These are phyloP conservation scores for Pachycephus smyrnensis DNA, from an alignment of 2,888 invertebrate genomes.

Conservation along the genomic window DNA sequence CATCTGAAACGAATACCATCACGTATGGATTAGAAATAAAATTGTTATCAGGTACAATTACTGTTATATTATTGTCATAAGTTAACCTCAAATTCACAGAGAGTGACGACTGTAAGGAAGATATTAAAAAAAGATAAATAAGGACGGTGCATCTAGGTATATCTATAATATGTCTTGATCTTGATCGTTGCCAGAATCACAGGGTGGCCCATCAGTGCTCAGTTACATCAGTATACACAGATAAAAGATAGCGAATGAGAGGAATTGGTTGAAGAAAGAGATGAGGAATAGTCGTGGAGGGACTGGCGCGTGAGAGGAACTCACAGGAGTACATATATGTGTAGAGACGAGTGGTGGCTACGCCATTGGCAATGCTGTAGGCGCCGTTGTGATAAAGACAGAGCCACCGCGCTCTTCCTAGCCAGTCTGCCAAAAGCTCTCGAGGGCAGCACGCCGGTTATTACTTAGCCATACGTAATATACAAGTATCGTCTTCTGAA, in stretches of 20 bases:
- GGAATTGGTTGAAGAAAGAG: not conserved
- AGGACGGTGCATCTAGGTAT: not conserved
- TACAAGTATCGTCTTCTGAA: not conserved
- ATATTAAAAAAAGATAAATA: not conserved
- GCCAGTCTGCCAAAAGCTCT: slow-evolving; percentile 33
- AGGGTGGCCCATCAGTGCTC: not conserved
- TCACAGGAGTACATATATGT: not conserved
- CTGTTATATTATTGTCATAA: not conserved
- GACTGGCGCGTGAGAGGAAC: not conserved
- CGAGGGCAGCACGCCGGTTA: slow-evolving; percentile 19
- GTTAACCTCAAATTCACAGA: not conserved
- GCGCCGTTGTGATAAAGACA: slow-evolving; percentile 33
- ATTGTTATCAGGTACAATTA: not conserved
- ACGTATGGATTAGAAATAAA: not conserved
- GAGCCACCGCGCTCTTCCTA: slow-evolving; percentile 21
- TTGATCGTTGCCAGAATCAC: not conserved
- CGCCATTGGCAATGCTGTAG: slow-evolving; percentile 29
- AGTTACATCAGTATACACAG: not conserved
- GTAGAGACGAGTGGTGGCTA: slow-evolving; percentile 13
- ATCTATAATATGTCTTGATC: not conserved
- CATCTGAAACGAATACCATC: not conserved
- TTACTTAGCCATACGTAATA: not conserved
- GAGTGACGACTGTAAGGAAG: not conserved
- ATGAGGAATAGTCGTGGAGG: not conserved
- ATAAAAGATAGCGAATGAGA: not conserved